phyloP scores from a whole-genome alignment of 2,113 vertebrate species.

The Struthio camelus region DNA sequence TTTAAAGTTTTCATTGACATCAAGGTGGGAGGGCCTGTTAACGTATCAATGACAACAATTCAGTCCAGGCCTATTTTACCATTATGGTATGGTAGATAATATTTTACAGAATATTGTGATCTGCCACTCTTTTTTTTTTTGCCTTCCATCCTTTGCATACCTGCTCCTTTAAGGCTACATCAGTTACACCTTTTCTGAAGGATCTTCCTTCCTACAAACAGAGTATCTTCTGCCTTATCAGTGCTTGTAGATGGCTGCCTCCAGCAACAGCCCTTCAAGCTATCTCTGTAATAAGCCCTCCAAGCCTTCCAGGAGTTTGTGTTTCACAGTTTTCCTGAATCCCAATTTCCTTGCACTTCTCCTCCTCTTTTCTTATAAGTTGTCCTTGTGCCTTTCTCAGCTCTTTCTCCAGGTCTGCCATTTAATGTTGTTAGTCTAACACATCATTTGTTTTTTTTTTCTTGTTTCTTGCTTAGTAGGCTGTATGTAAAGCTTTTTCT shows the following conservation, averaged over 20 bases:
- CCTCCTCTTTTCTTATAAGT: background rate
- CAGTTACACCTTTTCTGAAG: background rate
- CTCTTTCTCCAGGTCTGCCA: background rate
- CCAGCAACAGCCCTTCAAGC: background rate
- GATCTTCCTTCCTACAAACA: background rate
- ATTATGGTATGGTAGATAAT: background rate
- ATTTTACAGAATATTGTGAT: background rate
- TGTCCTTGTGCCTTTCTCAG: background rate
- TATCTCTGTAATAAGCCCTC: background rate
- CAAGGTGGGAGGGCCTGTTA: background rate
- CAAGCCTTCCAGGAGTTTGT: background rate
- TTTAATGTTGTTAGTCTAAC: background rate
- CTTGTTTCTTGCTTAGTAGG: background rate
- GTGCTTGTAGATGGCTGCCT: background rate
- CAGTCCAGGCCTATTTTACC: background rate
- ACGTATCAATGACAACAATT: background rate
- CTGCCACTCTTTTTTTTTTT: accelerated
- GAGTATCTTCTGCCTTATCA: background rate
- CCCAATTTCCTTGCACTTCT: background rate
- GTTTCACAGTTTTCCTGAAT: background rate
- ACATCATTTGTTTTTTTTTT: background rate
- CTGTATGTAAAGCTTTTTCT: background rate
- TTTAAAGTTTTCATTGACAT: background rate
- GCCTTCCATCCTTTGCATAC: too few relatives aligned
- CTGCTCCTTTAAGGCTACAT: background rate